A percentile compares a stretch with the other conserved stretches of the same genome.
Evolutionary conservation across 2,888 invertebrate genomes (phyloP).

Genomic region (Gandaritis pyraliata): DNA sequence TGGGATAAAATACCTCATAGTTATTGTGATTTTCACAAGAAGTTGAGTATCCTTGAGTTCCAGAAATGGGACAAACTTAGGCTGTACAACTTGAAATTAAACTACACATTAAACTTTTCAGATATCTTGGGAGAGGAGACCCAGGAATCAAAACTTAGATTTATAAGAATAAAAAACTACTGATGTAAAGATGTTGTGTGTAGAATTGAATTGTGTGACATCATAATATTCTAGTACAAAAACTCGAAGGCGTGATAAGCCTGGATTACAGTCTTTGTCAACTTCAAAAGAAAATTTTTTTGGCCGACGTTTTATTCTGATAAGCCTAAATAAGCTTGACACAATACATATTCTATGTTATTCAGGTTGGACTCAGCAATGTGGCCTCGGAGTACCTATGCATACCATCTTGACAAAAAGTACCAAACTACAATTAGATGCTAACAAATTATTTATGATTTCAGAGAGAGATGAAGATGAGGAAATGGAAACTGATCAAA

Average conservation of each 20-base stretch:
- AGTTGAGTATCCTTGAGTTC: background rate
- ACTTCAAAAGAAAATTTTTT: too few relatives aligned
- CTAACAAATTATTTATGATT: constrained; percentile 54
- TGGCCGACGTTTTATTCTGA: too few relatives aligned
- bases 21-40: background rate
- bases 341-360: background rate
- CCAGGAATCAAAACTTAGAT: constrained; percentile 14
- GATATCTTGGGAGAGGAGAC: constrained; percentile 31
- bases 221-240: too few relatives aligned
- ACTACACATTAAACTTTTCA: constrained; percentile 26
- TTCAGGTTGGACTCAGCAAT: background rate
- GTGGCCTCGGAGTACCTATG: background rate
- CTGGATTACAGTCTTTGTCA: too few relatives aligned
- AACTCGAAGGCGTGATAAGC: too few relatives aligned
- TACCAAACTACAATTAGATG: background rate
- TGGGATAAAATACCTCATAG: background rate
- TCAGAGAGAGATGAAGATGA: constrained; percentile 76
- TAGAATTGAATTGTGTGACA: background rate
- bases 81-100: constrained; percentile 18
- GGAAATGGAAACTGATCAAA: constrained; percentile 78
- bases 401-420: background rate
- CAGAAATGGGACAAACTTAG: background rate
- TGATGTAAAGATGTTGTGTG: background rate
- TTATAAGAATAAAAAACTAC: background rate
- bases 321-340: too few relatives aligned